Evolutionary conservation across 2,113 vertebrate species (phyloP).

Genomic region (Leiothrix lutea): DNA sequence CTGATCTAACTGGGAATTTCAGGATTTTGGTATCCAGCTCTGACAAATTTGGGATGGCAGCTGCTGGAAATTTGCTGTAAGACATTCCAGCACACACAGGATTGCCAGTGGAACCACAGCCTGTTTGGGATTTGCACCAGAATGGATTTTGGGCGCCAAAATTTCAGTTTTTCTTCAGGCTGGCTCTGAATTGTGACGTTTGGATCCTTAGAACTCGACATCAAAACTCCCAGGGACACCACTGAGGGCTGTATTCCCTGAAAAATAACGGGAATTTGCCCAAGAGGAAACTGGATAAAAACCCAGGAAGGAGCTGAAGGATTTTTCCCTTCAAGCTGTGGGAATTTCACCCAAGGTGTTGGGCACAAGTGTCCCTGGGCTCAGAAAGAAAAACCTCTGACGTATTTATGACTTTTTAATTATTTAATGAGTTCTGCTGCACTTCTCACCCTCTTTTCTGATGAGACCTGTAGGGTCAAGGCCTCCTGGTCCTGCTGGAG

Average conservation of each 20-base stretch:
- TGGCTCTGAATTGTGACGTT: accelerated
- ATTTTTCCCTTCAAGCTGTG: not conserved
- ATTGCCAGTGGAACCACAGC: not conserved
- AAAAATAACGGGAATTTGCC: not conserved
- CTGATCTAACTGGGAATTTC: not conserved
- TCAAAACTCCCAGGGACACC: not conserved
- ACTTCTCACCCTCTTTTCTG: not conserved
- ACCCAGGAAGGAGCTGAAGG: not conserved
- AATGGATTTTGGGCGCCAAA: not conserved
- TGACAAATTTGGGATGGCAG: not conserved
- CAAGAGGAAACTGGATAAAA: not conserved
- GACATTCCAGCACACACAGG: not conserved
- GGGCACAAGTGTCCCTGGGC: not conserved
- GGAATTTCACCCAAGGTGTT: not conserved
- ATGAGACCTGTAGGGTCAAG: not conserved
- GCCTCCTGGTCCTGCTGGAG: not conserved
- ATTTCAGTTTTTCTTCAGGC: not conserved
- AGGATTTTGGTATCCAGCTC: not conserved
- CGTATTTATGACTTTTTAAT: not conserved
- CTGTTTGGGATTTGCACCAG: not conserved
- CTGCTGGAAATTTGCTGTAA: not conserved
- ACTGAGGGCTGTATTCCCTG: not conserved
- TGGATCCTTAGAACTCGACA: not conserved
- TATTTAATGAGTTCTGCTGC: not conserved
- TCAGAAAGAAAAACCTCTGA: not conserved